phyloP scores from a whole-genome alignment of 2,888 invertebrate species.

The Sesamia inferens region DNA sequence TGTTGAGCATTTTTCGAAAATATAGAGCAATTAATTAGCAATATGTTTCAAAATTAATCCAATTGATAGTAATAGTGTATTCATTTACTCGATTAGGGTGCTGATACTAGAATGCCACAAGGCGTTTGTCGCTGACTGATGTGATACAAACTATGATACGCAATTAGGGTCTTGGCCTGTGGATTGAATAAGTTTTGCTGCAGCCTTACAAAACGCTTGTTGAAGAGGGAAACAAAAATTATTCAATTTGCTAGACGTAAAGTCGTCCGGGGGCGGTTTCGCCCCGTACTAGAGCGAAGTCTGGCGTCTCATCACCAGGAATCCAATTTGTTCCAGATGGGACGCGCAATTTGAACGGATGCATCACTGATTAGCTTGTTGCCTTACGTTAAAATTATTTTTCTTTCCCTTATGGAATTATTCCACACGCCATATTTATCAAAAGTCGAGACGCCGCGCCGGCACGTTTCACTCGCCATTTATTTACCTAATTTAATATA shows the following conservation, averaged over 20 bases:
- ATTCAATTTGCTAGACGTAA: constrained; percentile 47
- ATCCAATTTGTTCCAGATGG: constrained; percentile 74
- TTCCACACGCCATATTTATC: constrained; percentile 45
- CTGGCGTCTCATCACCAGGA: constrained; percentile 64
- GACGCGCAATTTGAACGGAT: constrained; percentile 73
- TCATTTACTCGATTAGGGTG: no score
- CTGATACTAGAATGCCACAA: no score
- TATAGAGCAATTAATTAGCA: no score
- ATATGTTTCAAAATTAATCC: no score
- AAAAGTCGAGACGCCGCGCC: constrained; percentile 37
- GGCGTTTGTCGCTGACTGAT: background rate
- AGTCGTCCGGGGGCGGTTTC: constrained; percentile 28
- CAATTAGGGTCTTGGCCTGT: background rate
- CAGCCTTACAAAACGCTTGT: background rate
- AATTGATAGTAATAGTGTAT: no score
- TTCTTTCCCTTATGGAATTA: constrained; percentile 43
- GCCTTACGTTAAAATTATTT: constrained; percentile 48
- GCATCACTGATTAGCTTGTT: constrained; percentile 69
- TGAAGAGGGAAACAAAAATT: constrained; percentile 14
- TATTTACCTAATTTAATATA: constrained; percentile 55
- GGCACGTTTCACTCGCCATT: constrained; percentile 41
- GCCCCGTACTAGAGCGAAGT: constrained; percentile 35
- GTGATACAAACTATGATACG: background rate
- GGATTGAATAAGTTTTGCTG: background rate
- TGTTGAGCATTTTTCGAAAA: background rate